Conservation (phyloP, 2,888 invertebrate genomes). For the Acronicta aceris region DNA sequence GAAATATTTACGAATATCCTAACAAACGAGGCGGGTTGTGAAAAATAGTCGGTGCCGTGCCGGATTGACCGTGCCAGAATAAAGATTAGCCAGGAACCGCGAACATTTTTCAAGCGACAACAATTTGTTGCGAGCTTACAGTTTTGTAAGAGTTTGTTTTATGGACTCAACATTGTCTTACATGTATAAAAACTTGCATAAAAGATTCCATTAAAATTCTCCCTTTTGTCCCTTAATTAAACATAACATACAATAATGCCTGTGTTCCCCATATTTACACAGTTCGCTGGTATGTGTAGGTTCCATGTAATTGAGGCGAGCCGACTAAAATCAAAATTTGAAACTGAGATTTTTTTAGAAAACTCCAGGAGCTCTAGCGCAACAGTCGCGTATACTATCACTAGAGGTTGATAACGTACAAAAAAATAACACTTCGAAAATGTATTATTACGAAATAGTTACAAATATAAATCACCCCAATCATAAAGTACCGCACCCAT, state of each 20-base stretch:
- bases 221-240: too few species aligned
- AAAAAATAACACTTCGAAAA: too few species aligned
- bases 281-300: too few species aligned
- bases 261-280: too few species aligned
- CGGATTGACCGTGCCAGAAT: constrained; percentile 84
- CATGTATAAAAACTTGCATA: constrained; percentile 18
- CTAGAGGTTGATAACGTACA: too few species aligned
- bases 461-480: constrained; percentile 5
- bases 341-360: too few species aligned
- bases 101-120: constrained; percentile 63
- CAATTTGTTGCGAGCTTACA: constrained; percentile 55
- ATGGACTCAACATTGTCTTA: constrained; percentile 2
- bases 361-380: too few species aligned
- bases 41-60: constrained; percentile 80
- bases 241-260: too few species aligned
- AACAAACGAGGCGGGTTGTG: constrained; percentile 83
- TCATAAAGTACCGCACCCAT: constrained; percentile 10
- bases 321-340: too few species aligned
- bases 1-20: constrained; percentile 89
- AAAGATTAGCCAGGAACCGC: constrained; percentile 72
- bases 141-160: constrained; percentile 34
- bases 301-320: too few species aligned
- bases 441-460: too few species aligned
- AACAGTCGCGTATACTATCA: too few species aligned
- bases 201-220: neutral